Percentiles rank a stretch among this genome's conserved stretches.
phyloP scores from a whole-genome alignment of 2,113 vertebrate species.

The Sakesphorus luctuosus region DNA sequence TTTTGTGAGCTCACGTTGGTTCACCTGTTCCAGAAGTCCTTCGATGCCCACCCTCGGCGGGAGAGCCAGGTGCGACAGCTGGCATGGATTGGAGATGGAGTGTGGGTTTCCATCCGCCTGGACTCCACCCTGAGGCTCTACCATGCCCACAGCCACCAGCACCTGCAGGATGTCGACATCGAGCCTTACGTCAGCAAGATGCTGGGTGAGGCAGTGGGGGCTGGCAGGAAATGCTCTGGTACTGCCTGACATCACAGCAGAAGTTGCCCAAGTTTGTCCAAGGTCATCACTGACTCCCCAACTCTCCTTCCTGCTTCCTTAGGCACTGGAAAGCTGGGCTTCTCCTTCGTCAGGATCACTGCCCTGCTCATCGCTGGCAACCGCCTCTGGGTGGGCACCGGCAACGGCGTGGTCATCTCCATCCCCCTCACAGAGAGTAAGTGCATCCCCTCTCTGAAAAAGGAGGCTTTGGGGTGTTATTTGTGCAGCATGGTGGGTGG shows the following conservation, averaged over 20 bases:
- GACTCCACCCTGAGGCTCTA: slow-evolving; percentile 95
- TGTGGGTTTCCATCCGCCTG: slow-evolving; percentile 97
- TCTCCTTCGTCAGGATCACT: slow-evolving; percentile 97
- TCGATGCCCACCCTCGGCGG: slow-evolving; percentile 93
- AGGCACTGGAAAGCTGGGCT: slow-evolving; percentile 98
- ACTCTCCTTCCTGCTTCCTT: not conserved
- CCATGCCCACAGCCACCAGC: slow-evolving; percentile 95
- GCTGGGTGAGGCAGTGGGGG: slow-evolving; percentile 83
- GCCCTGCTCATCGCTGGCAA: slow-evolving; percentile 96
- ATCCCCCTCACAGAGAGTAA: slow-evolving; percentile 97
- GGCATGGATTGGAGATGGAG: slow-evolving; percentile 95
- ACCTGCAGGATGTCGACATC: slow-evolving; percentile 97
- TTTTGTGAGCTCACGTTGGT: not conserved
- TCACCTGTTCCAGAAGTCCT: slow-evolving; percentile 84
- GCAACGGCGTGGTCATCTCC: slow-evolving; percentile 98
- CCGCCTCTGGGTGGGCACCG: slow-evolving; percentile 97
- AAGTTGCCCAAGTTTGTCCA: not conserved
- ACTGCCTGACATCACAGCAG: not conserved
- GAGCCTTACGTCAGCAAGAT: slow-evolving; percentile 99
- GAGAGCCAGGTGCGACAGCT: slow-evolving; percentile 98
- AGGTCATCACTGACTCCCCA: not conserved
- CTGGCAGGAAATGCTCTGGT: not conserved
- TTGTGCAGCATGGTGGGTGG: not conserved
- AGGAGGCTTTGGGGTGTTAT: not conserved
- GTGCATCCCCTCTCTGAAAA: slow-evolving; percentile 10